These are phyloP conservation scores for Galemys pyrenaicus DNA, from an alignment of 2,113 vertebrate species.

Conservation along the genomic window DNA sequence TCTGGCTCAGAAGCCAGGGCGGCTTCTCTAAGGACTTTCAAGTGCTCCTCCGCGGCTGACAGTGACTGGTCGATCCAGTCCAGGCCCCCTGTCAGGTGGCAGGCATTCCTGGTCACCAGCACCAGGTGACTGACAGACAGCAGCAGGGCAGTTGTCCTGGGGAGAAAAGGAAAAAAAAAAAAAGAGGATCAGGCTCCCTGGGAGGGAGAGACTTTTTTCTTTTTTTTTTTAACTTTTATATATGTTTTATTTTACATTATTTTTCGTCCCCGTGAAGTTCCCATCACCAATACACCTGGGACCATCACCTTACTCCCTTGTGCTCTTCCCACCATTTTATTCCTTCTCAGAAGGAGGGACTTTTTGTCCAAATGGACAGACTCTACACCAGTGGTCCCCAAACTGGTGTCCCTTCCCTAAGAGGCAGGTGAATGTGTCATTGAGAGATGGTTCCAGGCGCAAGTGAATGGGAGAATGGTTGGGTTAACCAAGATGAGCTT, in stretches of 20 bases:
- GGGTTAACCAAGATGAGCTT: background rate
- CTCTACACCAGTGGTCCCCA: background rate
- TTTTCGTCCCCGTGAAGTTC: too few relatives aligned
- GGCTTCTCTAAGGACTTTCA: slow-evolving; percentile 93
- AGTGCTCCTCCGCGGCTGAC: slow-evolving; percentile 93
- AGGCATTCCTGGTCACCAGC: slow-evolving; percentile 95
- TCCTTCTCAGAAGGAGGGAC: too few relatives aligned
- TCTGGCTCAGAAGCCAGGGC: slow-evolving; percentile 93
- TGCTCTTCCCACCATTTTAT: too few relatives aligned
- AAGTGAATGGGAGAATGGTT: background rate
- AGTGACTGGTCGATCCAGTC: slow-evolving; percentile 96
- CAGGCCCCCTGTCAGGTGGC: slow-evolving; percentile 92
- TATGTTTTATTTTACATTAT: too few relatives aligned
- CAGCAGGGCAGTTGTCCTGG: slow-evolving; percentile 92
- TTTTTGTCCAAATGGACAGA: background rate
- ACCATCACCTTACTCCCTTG: too few relatives aligned
- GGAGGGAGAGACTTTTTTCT: background rate
- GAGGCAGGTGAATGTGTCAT: background rate
- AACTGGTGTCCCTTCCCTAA: background rate
- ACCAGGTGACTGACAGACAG: slow-evolving; percentile 96
- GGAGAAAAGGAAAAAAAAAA: slow-evolving; percentile 2
- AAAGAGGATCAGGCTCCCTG: background rate
- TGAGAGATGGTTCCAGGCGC: background rate
- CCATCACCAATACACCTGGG: too few relatives aligned
- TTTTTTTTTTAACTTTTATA: too few relatives aligned